These are phyloP conservation scores for Drosophila parabipectinata DNA, from an alignment of 1,140 invertebrate species.

Conservation along the genomic window DNA sequence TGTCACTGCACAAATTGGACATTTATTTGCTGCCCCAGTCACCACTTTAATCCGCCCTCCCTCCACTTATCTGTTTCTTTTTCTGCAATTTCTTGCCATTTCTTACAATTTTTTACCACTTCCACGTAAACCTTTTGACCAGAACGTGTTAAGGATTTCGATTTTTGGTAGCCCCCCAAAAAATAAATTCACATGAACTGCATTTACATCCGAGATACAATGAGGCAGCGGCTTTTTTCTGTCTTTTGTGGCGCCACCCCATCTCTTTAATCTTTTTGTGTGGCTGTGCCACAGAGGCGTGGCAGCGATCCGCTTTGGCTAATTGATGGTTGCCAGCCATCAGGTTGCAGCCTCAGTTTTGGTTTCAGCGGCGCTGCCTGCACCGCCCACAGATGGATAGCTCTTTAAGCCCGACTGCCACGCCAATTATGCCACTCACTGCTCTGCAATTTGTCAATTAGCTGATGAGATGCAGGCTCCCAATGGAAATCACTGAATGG, in stretches of 20 bases:
- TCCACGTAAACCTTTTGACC: constrained; percentile 60
- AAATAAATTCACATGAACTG: constrained; percentile 36
- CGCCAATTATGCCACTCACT: constrained; percentile 75
- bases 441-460: constrained; percentile 78
- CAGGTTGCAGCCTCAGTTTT: constrained; percentile 10
- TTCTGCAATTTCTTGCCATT: background rate
- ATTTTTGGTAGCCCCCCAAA: constrained; percentile 31
- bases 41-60: constrained; percentile 29
- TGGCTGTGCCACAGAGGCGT: constrained; percentile 11
- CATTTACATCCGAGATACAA: constrained; percentile 32
- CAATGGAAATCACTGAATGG: constrained; percentile 19
- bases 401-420: constrained; percentile 47
- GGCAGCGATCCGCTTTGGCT: constrained; percentile 70
- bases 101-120: constrained; percentile 24
- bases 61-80: background rate
- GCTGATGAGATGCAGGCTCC: constrained; percentile 59
- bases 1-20: constrained; percentile 80
- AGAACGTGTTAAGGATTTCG: constrained; percentile 77
- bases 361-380: constrained; percentile 17
- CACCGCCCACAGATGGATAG: constrained; percentile 50
- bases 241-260: constrained; percentile 63
- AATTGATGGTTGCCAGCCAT: constrained; percentile 74
- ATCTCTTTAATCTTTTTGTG: constrained; percentile 34
- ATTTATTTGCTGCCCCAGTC: constrained; percentile 72
- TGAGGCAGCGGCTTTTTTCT: constrained; percentile 61